Conservation (phyloP, 2,113 vertebrate genomes). For the Oryzias melastigma region DNA sequence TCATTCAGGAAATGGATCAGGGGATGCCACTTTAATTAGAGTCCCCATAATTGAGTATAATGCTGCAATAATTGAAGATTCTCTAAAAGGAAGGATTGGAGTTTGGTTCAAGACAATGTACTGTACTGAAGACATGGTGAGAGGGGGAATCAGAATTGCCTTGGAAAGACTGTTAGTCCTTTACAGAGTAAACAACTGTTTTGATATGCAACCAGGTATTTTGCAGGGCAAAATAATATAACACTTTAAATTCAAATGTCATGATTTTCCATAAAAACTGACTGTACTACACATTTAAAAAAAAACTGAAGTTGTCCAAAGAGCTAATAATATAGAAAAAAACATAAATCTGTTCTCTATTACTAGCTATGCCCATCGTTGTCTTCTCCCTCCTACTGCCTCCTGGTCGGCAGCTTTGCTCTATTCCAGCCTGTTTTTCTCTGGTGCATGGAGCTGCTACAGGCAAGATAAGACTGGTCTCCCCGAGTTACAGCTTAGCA, state of each 20-base stretch:
- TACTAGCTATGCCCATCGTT: slow-evolving; percentile 55
- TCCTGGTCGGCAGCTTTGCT: slow-evolving; percentile 58
- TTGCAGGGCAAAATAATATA: slow-evolving; percentile 16
- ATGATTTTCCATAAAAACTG: not conserved
- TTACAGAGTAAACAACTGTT: slow-evolving; percentile 26
- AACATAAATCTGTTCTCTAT: slow-evolving; percentile 52
- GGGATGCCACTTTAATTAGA: slow-evolving; percentile 71
- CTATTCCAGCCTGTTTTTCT: slow-evolving; percentile 73
- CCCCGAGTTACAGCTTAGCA: slow-evolving; percentile 77
- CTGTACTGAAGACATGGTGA: slow-evolving; percentile 26
- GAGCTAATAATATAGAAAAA: slow-evolving; percentile 26
- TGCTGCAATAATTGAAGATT: slow-evolving; percentile 69
- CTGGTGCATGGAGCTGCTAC: slow-evolving; percentile 78
- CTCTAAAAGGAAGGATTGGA: slow-evolving; percentile 43
- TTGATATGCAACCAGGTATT: slow-evolving; percentile 31
- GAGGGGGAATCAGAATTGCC: slow-evolving; percentile 28
- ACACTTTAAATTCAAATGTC: slow-evolving; percentile 19
- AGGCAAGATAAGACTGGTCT: slow-evolving; percentile 80
- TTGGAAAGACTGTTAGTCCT: slow-evolving; percentile 36
- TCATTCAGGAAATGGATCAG: slow-evolving; percentile 71
- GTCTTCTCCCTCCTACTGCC: slow-evolving; percentile 42
- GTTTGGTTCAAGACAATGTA: slow-evolving; percentile 40
- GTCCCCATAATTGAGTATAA: slow-evolving; percentile 70
- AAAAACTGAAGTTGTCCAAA: slow-evolving; percentile 23
- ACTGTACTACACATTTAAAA: not conserved